These are phyloP conservation scores for Diplodus puntazzo DNA, from an alignment of 2,797 vertebrate genomes.

Conservation along the genomic window DNA sequence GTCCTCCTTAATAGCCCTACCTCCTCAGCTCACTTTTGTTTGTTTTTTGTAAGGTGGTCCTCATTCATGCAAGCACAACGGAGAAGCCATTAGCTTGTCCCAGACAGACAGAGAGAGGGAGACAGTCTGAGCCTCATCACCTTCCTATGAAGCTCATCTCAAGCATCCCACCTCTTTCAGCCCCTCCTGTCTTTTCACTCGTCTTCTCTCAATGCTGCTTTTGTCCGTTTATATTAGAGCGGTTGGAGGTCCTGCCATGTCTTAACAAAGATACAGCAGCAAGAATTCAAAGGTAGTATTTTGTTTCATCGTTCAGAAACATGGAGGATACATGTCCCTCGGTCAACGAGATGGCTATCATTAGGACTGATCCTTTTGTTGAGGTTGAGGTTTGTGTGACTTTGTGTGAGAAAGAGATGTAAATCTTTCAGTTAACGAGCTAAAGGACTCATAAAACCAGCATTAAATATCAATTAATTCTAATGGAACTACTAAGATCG, in stretches of 20 bases:
- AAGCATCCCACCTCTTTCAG: constrained; percentile 58
- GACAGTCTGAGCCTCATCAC: constrained; percentile 71
- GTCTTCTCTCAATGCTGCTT: constrained; percentile 66
- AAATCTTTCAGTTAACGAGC: constrained; percentile 4
- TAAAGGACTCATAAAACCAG: not conserved
- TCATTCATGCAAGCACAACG: constrained; percentile 72
- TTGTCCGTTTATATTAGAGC: constrained; percentile 64
- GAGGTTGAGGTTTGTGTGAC: constrained; percentile 19
- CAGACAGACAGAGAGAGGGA: constrained; percentile 69
- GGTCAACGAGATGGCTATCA: constrained; percentile 24
- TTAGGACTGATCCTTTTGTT: constrained; percentile 15
- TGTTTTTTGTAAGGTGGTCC: constrained; percentile 41
- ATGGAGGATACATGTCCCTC: constrained; percentile 8
- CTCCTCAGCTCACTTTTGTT: constrained; percentile 51
- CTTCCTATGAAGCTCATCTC: constrained; percentile 71
- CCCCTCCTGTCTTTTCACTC: constrained; percentile 25
- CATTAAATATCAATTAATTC: not conserved
- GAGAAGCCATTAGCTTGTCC: constrained; percentile 70
- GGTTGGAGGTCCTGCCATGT: constrained; percentile 43
- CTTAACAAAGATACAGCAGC: constrained; percentile 37
- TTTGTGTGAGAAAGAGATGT: constrained; percentile 13
- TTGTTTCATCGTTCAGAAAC: constrained; percentile 39
- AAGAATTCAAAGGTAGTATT: constrained; percentile 54
- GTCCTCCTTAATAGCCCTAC: constrained; percentile 33
- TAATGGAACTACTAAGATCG: not conserved